Percentiles rank a stretch among this genome's conserved stretches.
These are phyloP conservation scores for Ranitomeya variabilis DNA, from an alignment of 2,113 vertebrate genomes.

Conservation along the genomic window DNA sequence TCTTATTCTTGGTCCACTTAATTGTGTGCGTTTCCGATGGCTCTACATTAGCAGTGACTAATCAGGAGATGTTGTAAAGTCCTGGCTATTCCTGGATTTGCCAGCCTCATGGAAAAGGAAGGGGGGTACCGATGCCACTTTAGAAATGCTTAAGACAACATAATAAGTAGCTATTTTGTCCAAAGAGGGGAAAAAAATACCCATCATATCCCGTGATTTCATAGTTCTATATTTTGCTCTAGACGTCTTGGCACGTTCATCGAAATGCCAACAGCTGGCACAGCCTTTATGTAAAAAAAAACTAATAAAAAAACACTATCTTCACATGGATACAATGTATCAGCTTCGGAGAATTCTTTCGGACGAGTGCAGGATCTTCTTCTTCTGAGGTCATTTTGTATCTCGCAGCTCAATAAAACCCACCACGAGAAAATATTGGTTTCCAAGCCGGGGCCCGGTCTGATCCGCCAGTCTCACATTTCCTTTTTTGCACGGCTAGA, in stretches of 20 bases:
- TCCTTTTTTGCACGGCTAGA: slow-evolving; percentile 4
- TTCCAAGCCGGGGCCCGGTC: neutral
- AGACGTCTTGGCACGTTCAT: neutral
- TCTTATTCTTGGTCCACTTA: neutral
- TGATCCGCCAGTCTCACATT: neutral
- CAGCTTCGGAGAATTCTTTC: too few relatives aligned
- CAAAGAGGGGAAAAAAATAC: slow-evolving; percentile 11
- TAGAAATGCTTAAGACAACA: slow-evolving; percentile 29
- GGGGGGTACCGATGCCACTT: slow-evolving; percentile 8
- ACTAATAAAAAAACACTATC: neutral
- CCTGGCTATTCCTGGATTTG: slow-evolving; percentile 29
- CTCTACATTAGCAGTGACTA: slow-evolving; percentile 19
- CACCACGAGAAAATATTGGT: neutral
- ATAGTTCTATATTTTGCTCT: slow-evolving; percentile 33
- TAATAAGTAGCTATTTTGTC: slow-evolving; percentile 46
- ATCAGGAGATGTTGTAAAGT: slow-evolving; percentile 18
- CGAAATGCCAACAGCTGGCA: slow-evolving; percentile 32
- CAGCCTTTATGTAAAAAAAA: neutral
- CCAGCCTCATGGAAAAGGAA: neutral
- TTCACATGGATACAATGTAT: neutral
- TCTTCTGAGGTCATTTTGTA: neutral
- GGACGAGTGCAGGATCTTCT: neutral
- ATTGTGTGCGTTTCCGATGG: slow-evolving; percentile 24
- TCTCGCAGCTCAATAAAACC: neutral
- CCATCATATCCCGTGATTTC: neutral